Base-by-base conservation (phyloP, 1,140 invertebrate genomes). In the Eumeta japonica region DNA sequence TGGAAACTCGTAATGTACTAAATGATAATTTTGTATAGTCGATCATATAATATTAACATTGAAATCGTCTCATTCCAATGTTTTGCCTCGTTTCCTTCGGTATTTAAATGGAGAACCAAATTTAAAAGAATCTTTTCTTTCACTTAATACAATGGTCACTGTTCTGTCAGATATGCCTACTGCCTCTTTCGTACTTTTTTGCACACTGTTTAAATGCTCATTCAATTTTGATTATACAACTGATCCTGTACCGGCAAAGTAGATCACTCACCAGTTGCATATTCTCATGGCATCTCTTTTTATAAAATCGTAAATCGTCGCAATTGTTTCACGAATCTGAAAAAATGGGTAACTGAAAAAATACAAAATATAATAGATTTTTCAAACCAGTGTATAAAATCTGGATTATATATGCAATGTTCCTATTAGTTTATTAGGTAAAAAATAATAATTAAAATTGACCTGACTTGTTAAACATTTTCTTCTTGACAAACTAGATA, bases 101-200 rank as follows among this genome's bases (percentile, higher is more conserved):
- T 28, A 3, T 28, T n/a, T n/a, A n/a, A n/a, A n/a, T n/a, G n/a
- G n/a, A n/a, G n/a, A n/a, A n/a, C 10, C 10, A 28, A 12, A 28
- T 28, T 28, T 28, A 28, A 28, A 28, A 2, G 27, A 28, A 10
- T 28, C 27, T 28, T 28, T 28, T 28, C 27, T 12, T 28, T 28
- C 27, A 28, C 10, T 12, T 12, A 28, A 28, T 28, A 28, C 13
- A 3, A 11, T 28, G 13, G 27, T 28, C n/a, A 28, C 13, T 28
- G 27, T 28, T 28, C 27, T 28, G 10, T 28, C 27, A 11, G 27
- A 28, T 28, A 28, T 12, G 10, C 27, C 27, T 12, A 28, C 27
- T 28, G 27, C 27, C 27, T 11, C 13, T 28, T 10, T 12, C 13
- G 27, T 28, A 3, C 27, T 28, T 28, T 28, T 28, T 12, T 12